Percentiles rank a stretch among this genome's conserved stretches.
These are phyloP conservation scores for Actenoides lindsayi DNA, from an alignment of 2,113 vertebrate genomes.

Conservation along the genomic window DNA sequence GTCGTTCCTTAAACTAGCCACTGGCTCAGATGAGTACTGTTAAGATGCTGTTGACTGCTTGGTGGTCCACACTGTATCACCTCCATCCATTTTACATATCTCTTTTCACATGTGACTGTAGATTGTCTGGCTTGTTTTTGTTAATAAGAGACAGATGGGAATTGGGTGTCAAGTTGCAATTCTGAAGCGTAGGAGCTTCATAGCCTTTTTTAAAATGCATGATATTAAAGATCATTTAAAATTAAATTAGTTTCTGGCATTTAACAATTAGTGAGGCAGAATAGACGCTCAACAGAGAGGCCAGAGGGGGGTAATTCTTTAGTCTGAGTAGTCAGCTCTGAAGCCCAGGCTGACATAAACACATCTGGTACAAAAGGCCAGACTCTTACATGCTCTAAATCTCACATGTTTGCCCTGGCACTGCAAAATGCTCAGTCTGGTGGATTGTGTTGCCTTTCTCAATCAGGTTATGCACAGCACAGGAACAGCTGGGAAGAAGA, in stretches of 20 bases:
- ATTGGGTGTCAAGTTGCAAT: conserved; percentile 32
- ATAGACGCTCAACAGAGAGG: neutral
- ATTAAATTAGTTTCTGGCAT: conserved; percentile 37
- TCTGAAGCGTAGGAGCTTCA: conserved; percentile 47
- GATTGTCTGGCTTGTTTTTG: conserved; percentile 51
- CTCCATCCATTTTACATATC: conserved; percentile 26
- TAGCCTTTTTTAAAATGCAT: conserved; percentile 43
- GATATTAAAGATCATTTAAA: conserved; percentile 53
- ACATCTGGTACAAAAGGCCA: neutral
- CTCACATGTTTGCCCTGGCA: neutral
- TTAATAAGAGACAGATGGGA: conserved; percentile 68
- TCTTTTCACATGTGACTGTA: neutral
- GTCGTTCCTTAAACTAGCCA: neutral
- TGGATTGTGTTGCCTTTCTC: neutral
- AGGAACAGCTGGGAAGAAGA: neutral
- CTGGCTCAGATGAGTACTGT: neutral
- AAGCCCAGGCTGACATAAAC: neutral
- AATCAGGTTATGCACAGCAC: neutral
- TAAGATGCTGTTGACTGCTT: neutral
- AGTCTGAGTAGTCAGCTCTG: neutral
- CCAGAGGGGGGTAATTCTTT: neutral
- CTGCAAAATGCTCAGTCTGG: neutral
- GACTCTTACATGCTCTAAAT: neutral
- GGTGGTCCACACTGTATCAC: neutral
- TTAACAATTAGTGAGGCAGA: conserved; percentile 21